These are phyloP conservation scores for Palythoa grandis DNA, from an alignment of 92 coral and sea anemone species.

Conservation along the genomic window DNA sequence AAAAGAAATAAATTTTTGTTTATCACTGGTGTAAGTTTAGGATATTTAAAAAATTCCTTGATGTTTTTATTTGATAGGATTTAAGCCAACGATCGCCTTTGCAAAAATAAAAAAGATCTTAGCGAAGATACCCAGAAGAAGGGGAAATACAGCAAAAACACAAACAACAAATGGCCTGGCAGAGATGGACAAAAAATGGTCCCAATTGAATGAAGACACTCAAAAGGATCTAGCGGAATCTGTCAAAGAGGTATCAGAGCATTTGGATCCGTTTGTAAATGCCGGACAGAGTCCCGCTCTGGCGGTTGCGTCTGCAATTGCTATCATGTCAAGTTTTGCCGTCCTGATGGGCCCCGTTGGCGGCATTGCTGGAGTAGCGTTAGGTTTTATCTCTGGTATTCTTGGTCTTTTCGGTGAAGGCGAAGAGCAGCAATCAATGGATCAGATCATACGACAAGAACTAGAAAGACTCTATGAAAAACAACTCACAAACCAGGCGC, in stretches of 20 bases:
- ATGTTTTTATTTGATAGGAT: neutral
- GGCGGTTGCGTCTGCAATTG: constrained; percentile 52
- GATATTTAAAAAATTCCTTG: too few species aligned
- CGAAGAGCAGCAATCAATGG: constrained; percentile 36
- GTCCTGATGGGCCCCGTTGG: constrained; percentile 54
- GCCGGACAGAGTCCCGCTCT: constrained; percentile 27
- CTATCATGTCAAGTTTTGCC: constrained; percentile 43
- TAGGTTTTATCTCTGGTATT: constrained; percentile 56
- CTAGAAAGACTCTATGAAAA: constrained; percentile 43
- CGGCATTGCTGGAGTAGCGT: constrained; percentile 33
- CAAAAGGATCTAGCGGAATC: neutral
- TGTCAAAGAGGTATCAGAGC: constrained; percentile 18
- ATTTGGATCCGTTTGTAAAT: constrained; percentile 27
- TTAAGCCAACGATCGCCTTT: neutral
- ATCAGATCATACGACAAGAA: constrained; percentile 44
- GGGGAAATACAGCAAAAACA: neutral
- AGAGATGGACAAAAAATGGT: constrained; percentile 22
- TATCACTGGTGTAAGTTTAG: neutral
- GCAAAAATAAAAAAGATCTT: constrained; percentile 1
- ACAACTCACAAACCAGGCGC: constrained; percentile 49
- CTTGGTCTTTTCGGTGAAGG: constrained; percentile 62
- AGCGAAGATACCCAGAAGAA: neutral
- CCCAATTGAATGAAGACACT: neutral
- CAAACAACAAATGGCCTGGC: constrained; percentile 3
- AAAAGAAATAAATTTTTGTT: too few species aligned